phyloP scores from a whole-genome alignment of 2,888 invertebrate genomes.

The Scaptomyza parva region DNA sequence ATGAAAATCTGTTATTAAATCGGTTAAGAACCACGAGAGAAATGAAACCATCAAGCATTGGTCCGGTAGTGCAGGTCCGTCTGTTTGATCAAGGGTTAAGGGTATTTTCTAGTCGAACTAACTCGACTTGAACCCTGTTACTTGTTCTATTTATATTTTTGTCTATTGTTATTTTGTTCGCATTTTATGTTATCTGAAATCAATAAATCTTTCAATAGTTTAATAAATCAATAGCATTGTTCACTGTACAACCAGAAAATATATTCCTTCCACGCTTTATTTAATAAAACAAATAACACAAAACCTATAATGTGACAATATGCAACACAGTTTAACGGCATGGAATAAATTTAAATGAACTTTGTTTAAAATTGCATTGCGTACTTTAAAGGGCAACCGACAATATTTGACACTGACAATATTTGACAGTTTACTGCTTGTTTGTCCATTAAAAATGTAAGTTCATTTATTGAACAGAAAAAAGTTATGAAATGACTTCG shows the following conservation, averaged over 20 bases:
- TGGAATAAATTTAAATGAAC: background rate
- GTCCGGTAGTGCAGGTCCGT: no score
- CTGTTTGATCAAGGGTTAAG: no score
- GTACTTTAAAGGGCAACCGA: constrained; percentile 12
- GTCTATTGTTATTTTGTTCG: background rate
- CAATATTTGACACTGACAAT: background rate
- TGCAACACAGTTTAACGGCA: background rate
- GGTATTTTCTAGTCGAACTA: no score
- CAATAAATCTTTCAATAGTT: background rate
- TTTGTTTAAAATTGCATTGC: background rate
- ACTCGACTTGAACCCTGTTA: no score
- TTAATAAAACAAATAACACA: background rate
- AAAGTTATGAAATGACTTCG: background rate
- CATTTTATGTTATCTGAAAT: background rate
- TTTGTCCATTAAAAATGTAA: background rate
- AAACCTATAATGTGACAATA: background rate
- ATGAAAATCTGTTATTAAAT: no score
- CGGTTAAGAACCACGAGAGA: no score
- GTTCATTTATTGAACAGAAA: background rate
- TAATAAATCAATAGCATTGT: background rate
- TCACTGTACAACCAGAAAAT: background rate
- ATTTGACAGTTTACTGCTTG: background rate
- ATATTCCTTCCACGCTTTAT: background rate
- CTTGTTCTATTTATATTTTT: constrained; percentile 1
- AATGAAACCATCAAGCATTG: no score